These are phyloP conservation scores for Eucriotettix oculatus DNA, from an alignment of 2,888 invertebrate species.

Conservation along the genomic window DNA sequence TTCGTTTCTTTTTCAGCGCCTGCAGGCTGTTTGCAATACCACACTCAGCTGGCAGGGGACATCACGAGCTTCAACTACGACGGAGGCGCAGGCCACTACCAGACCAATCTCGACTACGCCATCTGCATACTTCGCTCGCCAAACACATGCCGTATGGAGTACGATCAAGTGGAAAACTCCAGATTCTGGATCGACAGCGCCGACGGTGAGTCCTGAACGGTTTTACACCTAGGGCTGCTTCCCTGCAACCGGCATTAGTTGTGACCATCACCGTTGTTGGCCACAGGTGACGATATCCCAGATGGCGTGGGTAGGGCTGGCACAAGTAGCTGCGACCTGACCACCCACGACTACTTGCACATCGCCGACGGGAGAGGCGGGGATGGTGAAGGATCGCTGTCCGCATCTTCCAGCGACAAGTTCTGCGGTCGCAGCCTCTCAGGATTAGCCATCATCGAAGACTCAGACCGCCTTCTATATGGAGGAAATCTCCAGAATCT, in stretches of 20 bases:
- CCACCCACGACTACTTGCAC: conserved; percentile 24
- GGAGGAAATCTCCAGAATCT: not conserved
- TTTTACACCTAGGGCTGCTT: not conserved
- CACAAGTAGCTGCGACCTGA: conserved; percentile 4
- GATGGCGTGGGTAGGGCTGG: conserved; percentile 8
- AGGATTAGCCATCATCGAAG: conserved; percentile 6
- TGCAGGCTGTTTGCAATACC: conserved; percentile 48
- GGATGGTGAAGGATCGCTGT: not conserved
- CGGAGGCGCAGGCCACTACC: conserved; percentile 34
- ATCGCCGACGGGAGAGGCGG: conserved; percentile 22
- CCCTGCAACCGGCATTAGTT: not conserved
- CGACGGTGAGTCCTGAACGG: conserved; percentile 2
- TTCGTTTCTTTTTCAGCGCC: conserved; percentile 32
- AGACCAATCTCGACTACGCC: conserved; percentile 38
- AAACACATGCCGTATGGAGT: conserved; percentile 24
- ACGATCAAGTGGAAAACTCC: conserved; percentile 1
- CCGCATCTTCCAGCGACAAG: conserved; percentile 3
- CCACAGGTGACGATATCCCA: conserved; percentile 1
- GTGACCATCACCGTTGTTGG: not conserved
- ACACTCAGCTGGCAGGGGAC: conserved; percentile 34
- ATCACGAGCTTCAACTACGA: conserved; percentile 48
- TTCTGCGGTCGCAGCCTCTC: conserved; percentile 7
- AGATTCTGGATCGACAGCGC: conserved; percentile 5
- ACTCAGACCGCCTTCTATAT: conserved; percentile 1
- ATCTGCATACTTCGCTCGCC: conserved; percentile 42